Evolutionary conservation across 2,113 vertebrate genomes (phyloP), one percentile per base, ranked within the genome.

Genomic region (Leucopsar rothschildi): DNA sequence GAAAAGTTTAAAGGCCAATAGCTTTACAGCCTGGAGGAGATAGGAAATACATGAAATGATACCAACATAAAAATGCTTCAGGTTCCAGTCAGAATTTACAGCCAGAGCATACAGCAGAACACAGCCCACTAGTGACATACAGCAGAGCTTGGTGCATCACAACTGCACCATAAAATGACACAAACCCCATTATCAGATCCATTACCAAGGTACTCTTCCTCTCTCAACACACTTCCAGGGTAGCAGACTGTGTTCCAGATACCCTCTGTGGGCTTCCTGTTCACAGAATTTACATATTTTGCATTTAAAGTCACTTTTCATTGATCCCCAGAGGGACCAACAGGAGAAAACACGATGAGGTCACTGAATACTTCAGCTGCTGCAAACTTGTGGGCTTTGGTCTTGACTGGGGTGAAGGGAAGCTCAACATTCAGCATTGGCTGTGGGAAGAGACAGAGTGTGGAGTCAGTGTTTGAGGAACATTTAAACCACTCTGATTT

Each of bases 341-440:
- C 15, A 4, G 97, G 97, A 89, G 97, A 97, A 95, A 97, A 97
- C 9, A 90, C 57, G 9, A 97, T 97, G 8, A 97, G 94, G 69
- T 97, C 96, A 75, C 4, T 53, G n/a, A 90, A 23, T 0, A 29
- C 31, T 82, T 95, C 86, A 42, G 80, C 69, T 72, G 84, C 79
- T 55, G 83, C 85, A 17, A 96, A 69, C 25, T 56, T 87, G 91
- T 88, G 86, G 55, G 87, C 65, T 70, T 15, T 50, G 88, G 44
- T 97, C 83, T 60, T 88, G 85, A 91, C 5, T 3, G 96, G 93
- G 29, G 96, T 96, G 95, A 96, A 89, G 78, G 77, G 95, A n/a
- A 96, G 70, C 69, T 93, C 63, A 56, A 65, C 59, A 33, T 88
- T 65, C 89, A 63, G 65, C 49, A 31, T 8, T 1, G 69, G 93